Percentiles rank a stretch among this genome's conserved stretches.
phyloP scores from a whole-genome alignment of 2,888 invertebrate species.

The Diploptera punctata region DNA sequence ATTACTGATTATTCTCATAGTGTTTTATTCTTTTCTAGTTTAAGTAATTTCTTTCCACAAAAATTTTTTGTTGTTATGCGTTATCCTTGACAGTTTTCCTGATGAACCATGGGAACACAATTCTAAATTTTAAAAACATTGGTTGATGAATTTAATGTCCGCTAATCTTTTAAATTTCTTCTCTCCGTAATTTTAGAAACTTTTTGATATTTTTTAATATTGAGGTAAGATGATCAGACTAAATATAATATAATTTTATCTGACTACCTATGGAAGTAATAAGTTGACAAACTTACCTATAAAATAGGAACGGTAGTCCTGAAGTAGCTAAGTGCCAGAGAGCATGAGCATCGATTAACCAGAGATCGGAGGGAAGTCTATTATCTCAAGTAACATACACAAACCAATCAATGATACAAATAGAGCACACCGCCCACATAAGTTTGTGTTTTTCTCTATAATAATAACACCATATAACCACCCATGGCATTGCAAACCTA shows the following conservation, averaged over 20 bases:
- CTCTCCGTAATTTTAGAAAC: too few relatives aligned
- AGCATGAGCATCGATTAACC: conserved; percentile 90
- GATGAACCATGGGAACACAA: too few relatives aligned
- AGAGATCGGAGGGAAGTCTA: conserved; percentile 89
- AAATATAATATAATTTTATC: background rate
- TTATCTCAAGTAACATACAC: conserved; percentile 78
- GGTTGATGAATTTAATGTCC: too few relatives aligned
- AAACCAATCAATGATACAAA: conserved; percentile 72
- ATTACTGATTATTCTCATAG: too few relatives aligned
- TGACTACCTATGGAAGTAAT: background rate
- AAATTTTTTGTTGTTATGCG: too few relatives aligned
- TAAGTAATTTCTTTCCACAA: too few relatives aligned
- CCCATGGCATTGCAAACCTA: conserved; percentile 76
- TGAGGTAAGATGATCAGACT: background rate
- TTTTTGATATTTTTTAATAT: too few relatives aligned
- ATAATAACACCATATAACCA: conserved; percentile 73
- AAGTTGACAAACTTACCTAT: conserved; percentile 67
- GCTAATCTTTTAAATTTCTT: too few relatives aligned
- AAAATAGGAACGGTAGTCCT: conserved; percentile 80
- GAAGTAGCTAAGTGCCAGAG: conserved; percentile 93
- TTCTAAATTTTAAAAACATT: too few relatives aligned
- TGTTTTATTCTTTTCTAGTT: too few relatives aligned
- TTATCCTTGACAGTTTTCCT: too few relatives aligned
- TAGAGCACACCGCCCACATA: conserved; percentile 75
- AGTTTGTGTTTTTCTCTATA: conserved; percentile 62